Base-by-base conservation (phyloP, 2,113 vertebrate species). In the Cyprinus carpio region DNA sequence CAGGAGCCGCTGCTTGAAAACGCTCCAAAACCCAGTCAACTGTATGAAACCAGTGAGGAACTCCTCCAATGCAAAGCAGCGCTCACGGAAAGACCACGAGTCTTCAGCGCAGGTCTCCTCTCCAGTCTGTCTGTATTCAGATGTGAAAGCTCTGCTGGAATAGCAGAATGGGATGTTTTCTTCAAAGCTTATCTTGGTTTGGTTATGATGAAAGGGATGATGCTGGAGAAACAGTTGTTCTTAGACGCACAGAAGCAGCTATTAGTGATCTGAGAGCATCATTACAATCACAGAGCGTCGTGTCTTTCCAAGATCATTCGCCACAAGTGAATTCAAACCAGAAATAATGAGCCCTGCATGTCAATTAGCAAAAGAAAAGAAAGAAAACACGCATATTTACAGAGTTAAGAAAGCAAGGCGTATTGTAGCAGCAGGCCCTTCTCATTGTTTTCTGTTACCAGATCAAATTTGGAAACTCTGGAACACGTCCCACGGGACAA, bases 401-500 rank as follows among this genome's bases (percentile, higher is more conserved):
- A 69, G 9, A 27, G 84, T 56, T 85, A 80, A 85, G 62, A 67
- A 18, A 58, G 75, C 83, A 67, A 13, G 83, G 83, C 9, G 25
- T 74, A 51, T 49, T 27, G 40, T 8, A 43, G 40, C 77, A 31
- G 67, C 78, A 25, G 51, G 58, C 51, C 69, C n/a, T 84, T 82
- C 65, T 78, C 51, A 72, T 83, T 83, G 67, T 84, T 67, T 84
- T 80, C 90, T 89, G 87, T 91, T 87, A 89, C 85, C 82, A 80
- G 83, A 91, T 90, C 89, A 91, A 87, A 87, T 88, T 86, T n/a
- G 90, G 90, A 88, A 91, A 90, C 84, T 88, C 71, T 80, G 90
- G 87, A 86, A 90, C 89, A 87, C 5, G 75, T 93, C 93, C 93
- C 92, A 12, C 77, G 88, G 92, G 93, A 93, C n/a, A 84, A 87